These are phyloP conservation scores for Bubo scandiacus DNA, from an alignment of 2,113 vertebrate species.

Conservation along the genomic window DNA sequence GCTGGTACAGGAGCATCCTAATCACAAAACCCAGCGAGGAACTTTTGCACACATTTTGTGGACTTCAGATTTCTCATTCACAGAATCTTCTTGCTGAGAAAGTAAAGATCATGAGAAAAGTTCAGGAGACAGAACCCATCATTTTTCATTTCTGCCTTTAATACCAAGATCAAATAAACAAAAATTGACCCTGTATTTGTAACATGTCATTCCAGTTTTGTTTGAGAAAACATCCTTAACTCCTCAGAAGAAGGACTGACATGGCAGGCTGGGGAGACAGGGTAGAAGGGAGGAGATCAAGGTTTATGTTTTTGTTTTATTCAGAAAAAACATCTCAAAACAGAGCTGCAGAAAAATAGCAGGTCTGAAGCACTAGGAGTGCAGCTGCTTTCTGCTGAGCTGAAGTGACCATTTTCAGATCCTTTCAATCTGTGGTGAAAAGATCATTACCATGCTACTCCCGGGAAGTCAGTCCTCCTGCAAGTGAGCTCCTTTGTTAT, in stretches of 20 bases:
- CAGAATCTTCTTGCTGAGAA: conserved; percentile 26
- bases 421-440: conserved; percentile 76
- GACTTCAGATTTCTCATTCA: conserved; percentile 55
- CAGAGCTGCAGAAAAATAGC: conserved; percentile 41
- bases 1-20: conserved; percentile 61
- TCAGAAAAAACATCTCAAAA: conserved; percentile 46
- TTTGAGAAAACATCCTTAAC: not conserved
- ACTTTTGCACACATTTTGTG: conserved; percentile 59
- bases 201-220: conserved; percentile 19
- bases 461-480: conserved; percentile 73
- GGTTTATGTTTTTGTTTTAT: not conserved
- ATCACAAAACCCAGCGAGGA: conserved; percentile 70
- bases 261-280: accelerated
- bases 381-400: conserved; percentile 55
- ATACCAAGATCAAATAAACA: not conserved
- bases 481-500: conserved; percentile 85
- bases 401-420: conserved; percentile 71
- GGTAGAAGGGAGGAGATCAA: not conserved
- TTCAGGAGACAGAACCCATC: not conserved
- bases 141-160: conserved; percentile 6
- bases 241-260: not conserved
- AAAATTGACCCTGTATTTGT: not conserved
- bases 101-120: conserved; percentile 34
- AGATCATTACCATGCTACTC: conserved; percentile 80
- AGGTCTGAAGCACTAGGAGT: conserved; percentile 38